Evolutionary conservation across 2,888 invertebrate genomes (phyloP).

Genomic region (Tipula lateralis): DNA sequence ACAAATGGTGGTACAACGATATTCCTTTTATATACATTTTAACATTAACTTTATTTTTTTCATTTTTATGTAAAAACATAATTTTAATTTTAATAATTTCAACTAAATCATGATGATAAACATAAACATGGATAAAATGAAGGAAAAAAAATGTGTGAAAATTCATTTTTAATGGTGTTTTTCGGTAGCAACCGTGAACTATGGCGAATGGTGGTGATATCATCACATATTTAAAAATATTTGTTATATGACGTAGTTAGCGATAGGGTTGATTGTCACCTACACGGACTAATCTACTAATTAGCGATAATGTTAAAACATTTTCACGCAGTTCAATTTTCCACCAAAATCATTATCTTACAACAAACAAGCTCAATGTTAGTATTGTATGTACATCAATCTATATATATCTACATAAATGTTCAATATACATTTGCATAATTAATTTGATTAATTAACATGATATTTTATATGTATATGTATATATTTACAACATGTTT

Average conservation of each 20-base stretch:
- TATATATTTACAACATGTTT: background rate
- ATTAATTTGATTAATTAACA: constrained; percentile 19
- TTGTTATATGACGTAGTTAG: background rate
- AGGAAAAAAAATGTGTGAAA: background rate
- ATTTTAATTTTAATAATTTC: constrained; percentile 19
- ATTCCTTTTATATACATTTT: constrained; percentile 7
- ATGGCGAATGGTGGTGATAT: background rate
- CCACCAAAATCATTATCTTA: background rate
- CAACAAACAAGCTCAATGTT: background rate
- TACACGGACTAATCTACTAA: background rate
- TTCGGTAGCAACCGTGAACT: constrained; percentile 3
- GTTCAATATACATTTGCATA: background rate
- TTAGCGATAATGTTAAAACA: background rate
- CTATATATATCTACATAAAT: background rate
- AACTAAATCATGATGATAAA: constrained; percentile 11
- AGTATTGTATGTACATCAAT: background rate
- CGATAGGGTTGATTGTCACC: background rate
- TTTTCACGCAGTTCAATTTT: background rate
- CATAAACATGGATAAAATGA: background rate
- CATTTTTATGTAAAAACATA: background rate
- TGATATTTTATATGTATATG: background rate
- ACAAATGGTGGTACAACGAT: constrained; percentile 11
- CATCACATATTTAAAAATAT: background rate
- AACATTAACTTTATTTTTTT: background rate
- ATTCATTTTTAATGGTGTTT: background rate